phyloP scores from a whole-genome alignment of 1,140 invertebrate genomes.

The Trachymyrmex cornetzi region DNA sequence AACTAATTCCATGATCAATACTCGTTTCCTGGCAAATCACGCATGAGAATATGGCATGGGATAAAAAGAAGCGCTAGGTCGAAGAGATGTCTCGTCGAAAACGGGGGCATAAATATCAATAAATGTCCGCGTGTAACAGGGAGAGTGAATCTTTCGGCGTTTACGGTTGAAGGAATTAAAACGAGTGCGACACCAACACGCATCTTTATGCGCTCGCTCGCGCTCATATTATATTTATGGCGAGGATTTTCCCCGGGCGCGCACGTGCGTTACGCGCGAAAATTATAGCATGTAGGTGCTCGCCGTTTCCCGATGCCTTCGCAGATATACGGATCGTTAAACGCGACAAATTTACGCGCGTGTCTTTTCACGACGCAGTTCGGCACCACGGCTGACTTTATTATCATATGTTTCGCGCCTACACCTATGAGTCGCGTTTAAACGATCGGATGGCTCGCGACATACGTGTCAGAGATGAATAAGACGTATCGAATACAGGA shows the following conservation, averaged over 20 bases:
- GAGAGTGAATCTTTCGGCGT: background rate
- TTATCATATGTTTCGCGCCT: slow-evolving; percentile 59
- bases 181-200: slow-evolving; percentile 34
- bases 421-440: slow-evolving; percentile 45
- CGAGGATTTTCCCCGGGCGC: slow-evolving; percentile 2
- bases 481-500: background rate
- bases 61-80: background rate
- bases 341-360: slow-evolving; percentile 67
- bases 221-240: slow-evolving; percentile 66
- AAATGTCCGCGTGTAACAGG: slow-evolving; percentile 33
- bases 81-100: slow-evolving; percentile 4
- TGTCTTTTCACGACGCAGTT: slow-evolving; percentile 52
- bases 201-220: slow-evolving; percentile 25
- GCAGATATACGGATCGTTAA: slow-evolving; percentile 75
- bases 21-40: slow-evolving; percentile 1
- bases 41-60: background rate
- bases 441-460: background rate
- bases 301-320: slow-evolving; percentile 66
- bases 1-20: slow-evolving; percentile 10
- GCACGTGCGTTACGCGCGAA: slow-evolving; percentile 51
- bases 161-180: slow-evolving; percentile 52
- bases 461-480: background rate
- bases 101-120: slow-evolving; percentile 50
- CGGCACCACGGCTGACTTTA: slow-evolving; percentile 57
- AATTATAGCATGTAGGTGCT: slow-evolving; percentile 71